These are phyloP conservation scores for Distichodus sexfasciatus DNA, from an alignment of 2,797 vertebrate genomes.

Conservation along the genomic window DNA sequence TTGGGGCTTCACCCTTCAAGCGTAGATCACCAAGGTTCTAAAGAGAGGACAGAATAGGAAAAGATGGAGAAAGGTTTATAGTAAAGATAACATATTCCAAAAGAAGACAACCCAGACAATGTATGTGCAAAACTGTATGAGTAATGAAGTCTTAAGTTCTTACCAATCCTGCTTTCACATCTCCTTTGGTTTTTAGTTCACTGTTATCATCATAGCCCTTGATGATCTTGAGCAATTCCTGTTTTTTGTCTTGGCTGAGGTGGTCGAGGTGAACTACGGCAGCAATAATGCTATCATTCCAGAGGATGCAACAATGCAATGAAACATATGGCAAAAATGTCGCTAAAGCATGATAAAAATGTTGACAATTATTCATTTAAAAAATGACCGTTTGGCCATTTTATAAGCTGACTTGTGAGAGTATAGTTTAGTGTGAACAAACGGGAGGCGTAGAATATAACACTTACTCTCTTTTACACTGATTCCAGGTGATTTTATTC, in stretches of 20 bases:
- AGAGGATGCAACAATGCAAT: conserved; percentile 11
- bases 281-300: conserved; percentile 69
- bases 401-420: too few species aligned
- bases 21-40: conserved; percentile 41
- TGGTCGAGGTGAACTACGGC: conserved; percentile 75
- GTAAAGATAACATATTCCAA: too few species aligned
- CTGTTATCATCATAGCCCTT: conserved; percentile 73
- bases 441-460: neutral
- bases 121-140: too few species aligned
- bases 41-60: neutral
- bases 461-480: conserved; percentile 18
- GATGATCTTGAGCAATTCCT: conserved; percentile 66
- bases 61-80: neutral
- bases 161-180: conserved; percentile 44
- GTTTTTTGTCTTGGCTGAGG: conserved; percentile 65
- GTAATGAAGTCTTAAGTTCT: too few species aligned
- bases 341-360: neutral
- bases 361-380: too few species aligned
- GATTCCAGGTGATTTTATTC: conserved; percentile 16
- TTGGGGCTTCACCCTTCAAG: conserved; percentile 31
- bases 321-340: neutral
- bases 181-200: conserved; percentile 69
- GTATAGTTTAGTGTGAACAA: too few species aligned
- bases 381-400: too few species aligned
- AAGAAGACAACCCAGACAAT: too few species aligned